Conservation (phyloP, 2,113 vertebrate genomes). For the Mastomys natalensis region DNA sequence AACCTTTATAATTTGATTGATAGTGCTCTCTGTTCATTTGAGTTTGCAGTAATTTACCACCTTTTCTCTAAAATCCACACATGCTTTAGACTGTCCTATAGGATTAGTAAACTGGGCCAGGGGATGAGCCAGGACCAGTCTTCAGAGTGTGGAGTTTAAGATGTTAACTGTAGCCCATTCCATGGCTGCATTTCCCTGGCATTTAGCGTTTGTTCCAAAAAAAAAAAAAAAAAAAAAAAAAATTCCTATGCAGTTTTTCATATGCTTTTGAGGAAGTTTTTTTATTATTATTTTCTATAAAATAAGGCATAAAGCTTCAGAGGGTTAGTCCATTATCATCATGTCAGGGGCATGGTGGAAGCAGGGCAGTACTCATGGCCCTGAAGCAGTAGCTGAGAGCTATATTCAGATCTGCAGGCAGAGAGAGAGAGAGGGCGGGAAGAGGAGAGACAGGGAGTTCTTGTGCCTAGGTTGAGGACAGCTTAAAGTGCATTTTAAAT, state of each 20-base stretch:
- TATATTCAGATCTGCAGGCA: not conserved
- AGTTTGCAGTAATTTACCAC: constrained; percentile 68
- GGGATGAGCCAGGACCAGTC: not conserved
- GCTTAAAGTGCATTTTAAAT: not conserved
- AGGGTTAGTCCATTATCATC: not conserved
- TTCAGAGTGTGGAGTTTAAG: constrained; percentile 18
- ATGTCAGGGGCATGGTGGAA: not conserved
- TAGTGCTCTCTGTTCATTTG: constrained; percentile 84
- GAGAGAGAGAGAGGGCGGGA: no score
- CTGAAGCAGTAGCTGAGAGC: not conserved
- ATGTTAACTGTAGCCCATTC: not conserved
- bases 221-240: not conserved
- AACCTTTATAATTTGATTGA: constrained; percentile 63
- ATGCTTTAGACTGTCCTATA: constrained; percentile 14
- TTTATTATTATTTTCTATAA: not conserved
- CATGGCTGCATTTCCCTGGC: not conserved
- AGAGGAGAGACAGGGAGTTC: fast-evolving
- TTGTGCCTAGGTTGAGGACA: not conserved
- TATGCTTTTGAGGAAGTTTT: not conserved
- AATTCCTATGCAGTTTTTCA: not conserved
- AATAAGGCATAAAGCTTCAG: not conserved
- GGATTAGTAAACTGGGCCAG: not conserved
- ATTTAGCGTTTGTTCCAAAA: constrained; percentile 5
- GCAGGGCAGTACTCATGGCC: not conserved
- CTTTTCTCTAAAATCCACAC: constrained; percentile 44